Conservation (phyloP, 2,797 vertebrate genomes). For the Tragelaphus eurycerus region DNA sequence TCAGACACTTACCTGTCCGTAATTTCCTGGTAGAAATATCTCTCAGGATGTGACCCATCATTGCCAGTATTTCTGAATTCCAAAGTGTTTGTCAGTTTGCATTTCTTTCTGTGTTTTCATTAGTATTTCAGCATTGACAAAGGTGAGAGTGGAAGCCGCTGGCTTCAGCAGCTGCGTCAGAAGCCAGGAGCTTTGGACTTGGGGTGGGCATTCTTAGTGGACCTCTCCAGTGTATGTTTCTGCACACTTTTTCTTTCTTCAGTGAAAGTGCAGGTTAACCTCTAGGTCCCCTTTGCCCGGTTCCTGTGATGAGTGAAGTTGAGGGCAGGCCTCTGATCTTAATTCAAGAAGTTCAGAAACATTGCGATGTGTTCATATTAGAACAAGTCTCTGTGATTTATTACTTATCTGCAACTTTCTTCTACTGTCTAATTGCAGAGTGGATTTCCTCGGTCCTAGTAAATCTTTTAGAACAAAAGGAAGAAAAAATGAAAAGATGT, state of each 20-base stretch:
- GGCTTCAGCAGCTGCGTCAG: not conserved
- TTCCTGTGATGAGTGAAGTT: not conserved
- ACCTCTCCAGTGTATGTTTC: not conserved
- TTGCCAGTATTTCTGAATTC: not conserved
- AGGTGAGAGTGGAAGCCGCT: not conserved
- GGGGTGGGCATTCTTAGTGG: not conserved
- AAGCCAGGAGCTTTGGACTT: not conserved
- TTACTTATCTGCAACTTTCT: not conserved
- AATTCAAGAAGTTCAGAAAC: not conserved
- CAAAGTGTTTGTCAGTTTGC: not conserved
- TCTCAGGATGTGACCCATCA: not conserved
- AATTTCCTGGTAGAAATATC: not conserved
- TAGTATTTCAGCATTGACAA: not conserved
- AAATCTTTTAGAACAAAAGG: not conserved
- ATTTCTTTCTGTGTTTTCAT: not conserved
- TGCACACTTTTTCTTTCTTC: not conserved
- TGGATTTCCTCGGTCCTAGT: not conserved
- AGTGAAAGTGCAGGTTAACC: not conserved
- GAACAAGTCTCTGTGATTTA: not conserved
- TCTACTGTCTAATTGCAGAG: not conserved
- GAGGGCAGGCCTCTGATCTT: not conserved
- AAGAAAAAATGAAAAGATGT: slow-evolving; percentile 1
- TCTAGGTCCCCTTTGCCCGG: not conserved
- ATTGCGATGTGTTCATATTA: not conserved
- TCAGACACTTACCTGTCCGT: not conserved